Evolutionary conservation across 2,888 invertebrate genomes (phyloP).

Genomic region (Drosophila merina): DNA sequence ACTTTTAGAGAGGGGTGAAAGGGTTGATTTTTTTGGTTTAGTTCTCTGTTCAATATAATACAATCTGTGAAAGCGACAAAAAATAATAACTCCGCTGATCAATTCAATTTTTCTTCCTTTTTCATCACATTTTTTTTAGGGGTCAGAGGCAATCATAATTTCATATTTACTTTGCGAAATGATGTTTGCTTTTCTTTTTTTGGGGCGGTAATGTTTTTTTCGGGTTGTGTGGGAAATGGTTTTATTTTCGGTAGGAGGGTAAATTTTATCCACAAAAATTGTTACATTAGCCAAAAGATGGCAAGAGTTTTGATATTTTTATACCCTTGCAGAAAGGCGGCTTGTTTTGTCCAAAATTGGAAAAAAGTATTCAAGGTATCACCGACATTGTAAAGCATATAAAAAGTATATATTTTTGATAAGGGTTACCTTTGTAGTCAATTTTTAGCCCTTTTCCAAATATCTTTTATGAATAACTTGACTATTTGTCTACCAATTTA

Average conservation of each 20-base stretch:
- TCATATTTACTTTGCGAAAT: slow-evolving; percentile 73
- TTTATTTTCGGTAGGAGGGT: neutral
- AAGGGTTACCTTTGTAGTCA: too few relatives aligned
- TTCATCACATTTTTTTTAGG: slow-evolving; percentile 11
- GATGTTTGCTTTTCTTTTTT: slow-evolving; percentile 62
- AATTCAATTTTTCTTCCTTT: slow-evolving; percentile 58
- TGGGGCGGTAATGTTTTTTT: neutral
- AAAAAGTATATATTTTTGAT: too few relatives aligned
- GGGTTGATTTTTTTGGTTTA: slow-evolving; percentile 39
- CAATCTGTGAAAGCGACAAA: slow-evolving; percentile 18
- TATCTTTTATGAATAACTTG: too few relatives aligned
- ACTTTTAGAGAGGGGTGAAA: slow-evolving; percentile 22
- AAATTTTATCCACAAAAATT: neutral
- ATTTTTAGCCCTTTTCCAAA: too few relatives aligned
- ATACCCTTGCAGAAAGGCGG: neutral
- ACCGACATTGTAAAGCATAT: too few relatives aligned
- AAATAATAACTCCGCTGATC: slow-evolving; percentile 51
- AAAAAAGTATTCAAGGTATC: too few relatives aligned
- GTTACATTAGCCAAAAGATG: too few relatives aligned
- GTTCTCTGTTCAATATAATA: neutral
- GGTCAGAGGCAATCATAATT: slow-evolving; percentile 68
- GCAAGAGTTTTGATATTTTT: neutral
- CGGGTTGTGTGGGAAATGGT: neutral
- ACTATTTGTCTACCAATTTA: too few relatives aligned
- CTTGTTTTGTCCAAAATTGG: too few relatives aligned